Evolutionary conservation across 2,797 vertebrate genomes (phyloP), one percentile per base, ranked within the genome.

Genomic region (Enteromius anoplus): DNA sequence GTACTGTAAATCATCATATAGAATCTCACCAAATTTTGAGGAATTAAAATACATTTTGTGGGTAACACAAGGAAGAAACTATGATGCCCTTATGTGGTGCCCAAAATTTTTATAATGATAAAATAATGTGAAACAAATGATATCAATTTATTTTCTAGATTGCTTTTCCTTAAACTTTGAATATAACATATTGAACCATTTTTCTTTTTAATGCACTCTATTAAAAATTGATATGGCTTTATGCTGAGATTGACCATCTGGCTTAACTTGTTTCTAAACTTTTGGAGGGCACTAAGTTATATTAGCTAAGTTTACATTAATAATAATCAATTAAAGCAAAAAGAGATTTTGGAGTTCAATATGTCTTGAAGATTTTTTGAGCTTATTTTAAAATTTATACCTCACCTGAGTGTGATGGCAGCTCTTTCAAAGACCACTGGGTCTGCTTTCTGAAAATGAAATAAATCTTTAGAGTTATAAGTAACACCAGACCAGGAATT

Each of bases 401-500:
- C 58, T 81, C 34, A 62, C 45, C 45, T 65, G 42, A 83, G 55
- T 81, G 72, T 75, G 62, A 82, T 47, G 71, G 62, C 84, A 75
- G 80, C 72, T 83, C 78, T 84, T 80, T 87, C 80, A 87, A 64
- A 84, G 72, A 78, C 82, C 79, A 75, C 78, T 85, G 42, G 62
- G 82, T 79, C 62, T 81, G 76, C 78, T 85, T 77, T 83, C 65
- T 84, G 69, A 78, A 85, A 84, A 86, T 81, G 62, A 66, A 81
- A 86, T 87, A 88, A 83, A 86, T 86, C 69, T 60, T 80, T 68
- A 75, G 80, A 78, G 65, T 69, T 85, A 65, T 87, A 78, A 87
- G 87, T 84, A 87, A 87, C 84, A 85, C 79, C 86, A 88, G 87
- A 88, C 81, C 62, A 83, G 82, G 86, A 82, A 86, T 88, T 87